A percentile compares a stretch with the other conserved stretches of the same genome.
phyloP scores from a whole-genome alignment of 2,888 invertebrate species.

The Torymus aiolomorphi region DNA sequence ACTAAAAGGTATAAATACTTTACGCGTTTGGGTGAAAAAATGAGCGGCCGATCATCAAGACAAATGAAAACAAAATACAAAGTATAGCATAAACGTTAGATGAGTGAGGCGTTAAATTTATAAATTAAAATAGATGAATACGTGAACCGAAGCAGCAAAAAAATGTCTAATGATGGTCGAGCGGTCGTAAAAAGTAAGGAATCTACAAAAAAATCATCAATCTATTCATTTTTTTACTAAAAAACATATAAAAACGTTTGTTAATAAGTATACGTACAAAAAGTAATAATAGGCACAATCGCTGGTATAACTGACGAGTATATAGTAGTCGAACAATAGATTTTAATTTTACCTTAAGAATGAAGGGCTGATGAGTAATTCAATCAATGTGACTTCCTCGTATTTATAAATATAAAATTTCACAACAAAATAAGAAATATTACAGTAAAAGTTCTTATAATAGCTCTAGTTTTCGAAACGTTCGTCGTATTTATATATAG shows the following conservation, averaged over 20 bases:
- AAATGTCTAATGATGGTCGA: constrained; percentile 30
- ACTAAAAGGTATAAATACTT: constrained; percentile 45
- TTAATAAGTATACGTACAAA: too few species aligned
- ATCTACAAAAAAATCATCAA: too few species aligned
- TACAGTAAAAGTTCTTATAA: too few species aligned
- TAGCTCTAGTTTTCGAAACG: too few species aligned
- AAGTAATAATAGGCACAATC: too few species aligned
- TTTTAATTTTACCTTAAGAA: not conserved
- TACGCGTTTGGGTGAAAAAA: constrained; percentile 37
- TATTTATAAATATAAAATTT: too few species aligned
- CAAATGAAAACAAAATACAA: constrained; percentile 29
- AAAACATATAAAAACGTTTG: too few species aligned
- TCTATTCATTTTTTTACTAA: too few species aligned
- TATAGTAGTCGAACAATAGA: not conserved
- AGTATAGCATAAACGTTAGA: constrained; percentile 26
- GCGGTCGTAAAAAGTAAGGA: constrained; percentile 14
- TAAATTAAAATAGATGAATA: constrained; percentile 20
- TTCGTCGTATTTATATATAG: too few species aligned
- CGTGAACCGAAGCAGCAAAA: constrained; percentile 23
- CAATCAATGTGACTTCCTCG: too few species aligned
- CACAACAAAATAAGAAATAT: too few species aligned
- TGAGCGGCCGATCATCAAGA: constrained; percentile 39
- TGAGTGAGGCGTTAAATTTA: constrained; percentile 23
- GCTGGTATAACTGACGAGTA: not conserved
- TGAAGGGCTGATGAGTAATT: too few species aligned